Percentiles rank a stretch among this genome's conserved stretches.
phyloP scores from a whole-genome alignment of 2,113 vertebrate species.

The Penelope pileata region DNA sequence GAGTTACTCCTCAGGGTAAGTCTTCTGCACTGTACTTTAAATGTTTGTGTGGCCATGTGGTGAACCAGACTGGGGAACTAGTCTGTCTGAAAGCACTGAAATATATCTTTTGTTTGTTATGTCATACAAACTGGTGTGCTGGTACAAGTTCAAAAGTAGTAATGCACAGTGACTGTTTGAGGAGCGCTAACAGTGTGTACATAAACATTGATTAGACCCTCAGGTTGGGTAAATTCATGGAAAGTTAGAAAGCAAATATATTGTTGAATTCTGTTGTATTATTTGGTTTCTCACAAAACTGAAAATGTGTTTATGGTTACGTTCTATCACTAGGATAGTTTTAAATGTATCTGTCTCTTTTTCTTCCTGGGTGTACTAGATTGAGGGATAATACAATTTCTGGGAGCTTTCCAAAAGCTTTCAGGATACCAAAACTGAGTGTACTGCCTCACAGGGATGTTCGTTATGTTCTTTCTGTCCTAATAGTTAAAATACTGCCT shows the following conservation, averaged over 20 bases:
- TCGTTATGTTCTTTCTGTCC: not conserved
- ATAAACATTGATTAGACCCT: not conserved
- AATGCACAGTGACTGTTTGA: not conserved
- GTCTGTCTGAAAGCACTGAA: not conserved
- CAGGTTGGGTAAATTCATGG: not conserved
- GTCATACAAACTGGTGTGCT: not conserved
- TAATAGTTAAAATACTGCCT: not conserved
- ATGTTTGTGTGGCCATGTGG: not conserved
- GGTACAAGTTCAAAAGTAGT: not conserved
- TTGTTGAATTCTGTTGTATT: not conserved
- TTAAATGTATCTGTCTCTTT: not conserved
- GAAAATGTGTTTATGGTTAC: not conserved
- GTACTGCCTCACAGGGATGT: not conserved
- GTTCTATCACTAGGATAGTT: not conserved
- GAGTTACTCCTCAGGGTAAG: slow-evolving; percentile 94
- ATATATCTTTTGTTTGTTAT: not conserved
- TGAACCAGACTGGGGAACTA: not conserved
- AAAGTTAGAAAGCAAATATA: not conserved
- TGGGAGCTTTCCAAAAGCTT: not conserved
- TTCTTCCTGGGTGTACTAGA: not conserved
- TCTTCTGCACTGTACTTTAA: not conserved
- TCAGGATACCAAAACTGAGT: not conserved
- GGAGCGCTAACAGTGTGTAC: not conserved
- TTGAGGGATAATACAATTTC: not conserved
- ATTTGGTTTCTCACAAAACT: not conserved